Base-by-base conservation (phyloP, 2,888 invertebrate species). In the Frankliniella fusca region DNA sequence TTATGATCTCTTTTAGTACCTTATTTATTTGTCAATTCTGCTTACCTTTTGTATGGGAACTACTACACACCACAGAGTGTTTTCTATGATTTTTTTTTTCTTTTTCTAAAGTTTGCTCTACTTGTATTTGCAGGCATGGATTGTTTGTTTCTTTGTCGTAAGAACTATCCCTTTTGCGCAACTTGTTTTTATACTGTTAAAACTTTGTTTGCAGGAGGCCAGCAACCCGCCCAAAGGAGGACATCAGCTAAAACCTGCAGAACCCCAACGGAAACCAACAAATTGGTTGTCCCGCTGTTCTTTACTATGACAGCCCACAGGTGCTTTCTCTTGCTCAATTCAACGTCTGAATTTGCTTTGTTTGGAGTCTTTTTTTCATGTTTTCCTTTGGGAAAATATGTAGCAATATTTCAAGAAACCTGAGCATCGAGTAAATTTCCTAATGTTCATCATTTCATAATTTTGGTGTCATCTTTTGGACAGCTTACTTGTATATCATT, bases 251-350 rank as follows among this genome's bases (percentile, higher is more conserved):
- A 93, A 93, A 89, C 91, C 93, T 84, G 91, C 91, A 87, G 95
- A 96, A 88, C 93, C 93, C 87, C 92, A 85, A 81, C 92, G 93
- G 89, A 95, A 95, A 90, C 93, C 94, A 84, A 92, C 94, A 85
- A 94, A 94, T 88, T 96, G 96, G 95, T 90, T 95, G 87, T 93
- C 95, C 82, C 93, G 95, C 89, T 96, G 96, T 92, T 92, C 93
- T 89, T 89, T 96, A 90, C 95, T 96, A 92, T 96, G 95, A 96
- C 95, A 93, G 87, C 86, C 80, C 27, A n/a, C 70, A 27, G n/a
- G 70, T 54, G 54, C 54, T n/a, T 76, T 76, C 70, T 27, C 27
- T 76, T 27, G 70, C 70, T 76, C 70, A 76, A 76, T 76, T 76
- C 27, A 76, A 76, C 12, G 70, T 76, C 70, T 76, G 70, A 76